Conservation (phyloP, 2,888 invertebrate genomes). For the Tillus elongatus region DNA sequence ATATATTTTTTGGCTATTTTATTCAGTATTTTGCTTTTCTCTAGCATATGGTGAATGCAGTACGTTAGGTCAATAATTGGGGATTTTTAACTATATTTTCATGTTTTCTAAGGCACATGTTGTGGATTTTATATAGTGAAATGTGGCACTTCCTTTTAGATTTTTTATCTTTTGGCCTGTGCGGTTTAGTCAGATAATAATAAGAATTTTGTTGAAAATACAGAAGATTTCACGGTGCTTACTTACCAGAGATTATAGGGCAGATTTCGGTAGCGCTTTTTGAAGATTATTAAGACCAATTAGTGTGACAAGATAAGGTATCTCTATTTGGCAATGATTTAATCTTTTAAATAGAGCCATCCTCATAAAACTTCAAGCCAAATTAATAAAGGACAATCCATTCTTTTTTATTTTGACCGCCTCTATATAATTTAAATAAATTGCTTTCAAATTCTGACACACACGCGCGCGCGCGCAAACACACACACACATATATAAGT, state of each 20-base stretch:
- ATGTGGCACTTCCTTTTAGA: neutral
- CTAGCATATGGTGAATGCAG: neutral
- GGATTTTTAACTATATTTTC: neutral
- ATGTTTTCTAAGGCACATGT: neutral
- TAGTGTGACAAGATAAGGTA: no score
- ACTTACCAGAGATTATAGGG: neutral
- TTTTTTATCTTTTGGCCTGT: constrained; percentile 2
- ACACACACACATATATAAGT: no score
- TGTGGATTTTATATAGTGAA: neutral
- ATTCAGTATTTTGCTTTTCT: neutral
- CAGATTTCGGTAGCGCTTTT: neutral
- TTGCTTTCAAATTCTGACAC: no score
- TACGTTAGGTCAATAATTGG: neutral
- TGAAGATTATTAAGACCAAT: no score
- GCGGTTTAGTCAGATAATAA: neutral
- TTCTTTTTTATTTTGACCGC: no score
- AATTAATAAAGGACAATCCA: no score
- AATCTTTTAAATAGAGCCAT: no score
- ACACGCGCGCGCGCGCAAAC: no score
- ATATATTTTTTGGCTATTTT: neutral
- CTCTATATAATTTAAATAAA: no score
- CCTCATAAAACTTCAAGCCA: no score
- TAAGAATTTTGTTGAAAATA: neutral
- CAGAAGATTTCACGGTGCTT: neutral
- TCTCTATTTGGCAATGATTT: no score